phyloP scores from a whole-genome alignment of 2,113 vertebrate species.

The Alethe diademata region DNA sequence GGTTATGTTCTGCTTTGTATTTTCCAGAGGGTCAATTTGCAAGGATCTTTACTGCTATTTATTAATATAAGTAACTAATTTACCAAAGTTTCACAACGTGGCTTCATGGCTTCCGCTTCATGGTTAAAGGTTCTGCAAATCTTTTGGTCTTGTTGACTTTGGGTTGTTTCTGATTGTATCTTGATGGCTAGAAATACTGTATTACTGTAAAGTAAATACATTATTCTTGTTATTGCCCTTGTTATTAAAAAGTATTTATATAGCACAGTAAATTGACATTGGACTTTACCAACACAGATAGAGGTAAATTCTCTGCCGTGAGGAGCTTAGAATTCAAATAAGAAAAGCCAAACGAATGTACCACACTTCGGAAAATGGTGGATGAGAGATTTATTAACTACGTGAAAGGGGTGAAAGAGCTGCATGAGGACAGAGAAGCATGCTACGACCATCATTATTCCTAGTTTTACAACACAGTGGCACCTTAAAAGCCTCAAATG shows the following conservation, averaged over 20 bases:
- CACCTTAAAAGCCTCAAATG: neutral
- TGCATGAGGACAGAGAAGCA: neutral
- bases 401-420: rapidly evolving
- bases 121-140: constrained; percentile 34
- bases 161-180: neutral
- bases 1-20: constrained; percentile 56
- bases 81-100: constrained; percentile 46
- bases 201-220: neutral
- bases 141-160: neutral
- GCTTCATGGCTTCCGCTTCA: neutral
- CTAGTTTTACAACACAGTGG: neutral
- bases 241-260: constrained; percentile 44
- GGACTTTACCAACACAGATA: neutral
- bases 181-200: neutral
- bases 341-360: neutral
- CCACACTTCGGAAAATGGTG: neutral
- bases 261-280: neutral
- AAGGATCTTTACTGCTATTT: constrained; percentile 40
- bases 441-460: neutral
- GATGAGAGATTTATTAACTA: neutral
- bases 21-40: constrained; percentile 61
- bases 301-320: neutral
- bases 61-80: constrained; percentile 73
- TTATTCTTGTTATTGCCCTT: constrained; percentile 32
- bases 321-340: constrained; percentile 22